Base-by-base conservation (phyloP, 2,888 invertebrate genomes). In the Amaurobius ferox region DNA sequence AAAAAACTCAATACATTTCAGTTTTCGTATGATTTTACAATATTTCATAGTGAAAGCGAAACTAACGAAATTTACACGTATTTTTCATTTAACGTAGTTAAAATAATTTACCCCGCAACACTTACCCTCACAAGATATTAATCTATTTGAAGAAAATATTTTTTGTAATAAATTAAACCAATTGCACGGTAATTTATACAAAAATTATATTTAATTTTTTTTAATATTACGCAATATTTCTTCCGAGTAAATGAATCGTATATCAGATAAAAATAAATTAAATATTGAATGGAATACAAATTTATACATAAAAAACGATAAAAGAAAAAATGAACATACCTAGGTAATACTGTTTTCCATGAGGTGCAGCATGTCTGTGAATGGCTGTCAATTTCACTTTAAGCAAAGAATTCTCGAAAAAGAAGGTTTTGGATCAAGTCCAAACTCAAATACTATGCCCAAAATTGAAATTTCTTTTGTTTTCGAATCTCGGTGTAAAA, bases 301-400 rank as follows among this genome's bases (percentile, higher is more conserved):
- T 16, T 6, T 16, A 44, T 11, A 44, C 16, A 11, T 13, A 44
- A 44, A 44, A 5, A 16, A 44, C n/a, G 6, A 11, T 44, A 44
- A 44, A 11, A n/a, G 44, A 23, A 55, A 23, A 55, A 16, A n/a
- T 35, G 9, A 23, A 23, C 55, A 6, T 23, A 55, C 55, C 55
- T 55, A 55, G 16, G 55, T 55, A 55, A 55, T 23, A 55, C 55
- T 55, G 55, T 55, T 55, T 23, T 55, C 55, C 55, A 55, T 55
- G 23, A 55, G 1, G 19, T 55, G 19, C 16, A 6, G 55, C 55
- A 55, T 55, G 19, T 55, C 16, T 55, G 3, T 6, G 11, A 55
- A 55, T 23, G 23, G 23, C 19, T 16, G 23, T 23, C 7, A 55
- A 23, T 11, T 3, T 55, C 55, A 35, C 55, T 23, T 55, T 55